Conservation (phyloP, 37 sponge, comb jelly and placozoan species). For the Haliclona indistincta region DNA sequence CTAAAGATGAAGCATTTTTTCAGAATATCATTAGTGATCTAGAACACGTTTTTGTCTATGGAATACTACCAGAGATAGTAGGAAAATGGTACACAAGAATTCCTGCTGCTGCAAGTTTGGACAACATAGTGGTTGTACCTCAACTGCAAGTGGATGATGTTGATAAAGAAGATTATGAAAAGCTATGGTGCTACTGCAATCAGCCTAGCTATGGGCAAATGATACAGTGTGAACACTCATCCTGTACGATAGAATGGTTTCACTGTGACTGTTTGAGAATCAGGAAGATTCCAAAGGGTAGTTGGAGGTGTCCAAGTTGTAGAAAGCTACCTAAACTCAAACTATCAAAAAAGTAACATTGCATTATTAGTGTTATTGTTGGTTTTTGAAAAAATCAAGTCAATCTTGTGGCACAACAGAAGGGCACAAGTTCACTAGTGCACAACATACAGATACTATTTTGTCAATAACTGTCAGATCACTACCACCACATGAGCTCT, state of each 20-base stretch:
- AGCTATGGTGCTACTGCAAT: slow-evolving; percentile 7
- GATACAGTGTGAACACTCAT: too few species aligned
- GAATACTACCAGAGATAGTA: slow-evolving; percentile 19
- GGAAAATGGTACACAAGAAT: slow-evolving; percentile 21
- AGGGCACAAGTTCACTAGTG: slow-evolving; percentile 12
- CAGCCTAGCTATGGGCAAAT: slow-evolving; percentile 12
- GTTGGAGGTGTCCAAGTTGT: too few species aligned
- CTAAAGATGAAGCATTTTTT: slow-evolving; percentile 6
- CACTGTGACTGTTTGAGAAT: too few species aligned
- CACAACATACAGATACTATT: slow-evolving; percentile 25
- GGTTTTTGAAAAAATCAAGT: too few species aligned
- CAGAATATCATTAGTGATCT: neutral
- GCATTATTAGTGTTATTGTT: too few species aligned
- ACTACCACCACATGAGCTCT: neutral
- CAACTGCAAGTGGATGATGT: neutral
- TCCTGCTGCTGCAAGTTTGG: neutral
- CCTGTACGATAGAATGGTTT: too few species aligned
- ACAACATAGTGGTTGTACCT: neutral
- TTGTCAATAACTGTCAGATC: slow-evolving; percentile 10
- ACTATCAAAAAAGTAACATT: too few species aligned
- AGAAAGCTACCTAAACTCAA: too few species aligned
- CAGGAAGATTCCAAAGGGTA: too few species aligned
- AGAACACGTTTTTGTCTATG: slow-evolving; percentile 20
- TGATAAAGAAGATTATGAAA: neutral
- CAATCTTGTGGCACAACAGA: slow-evolving; percentile 13